Conservation (phyloP, 2,797 vertebrate genomes). For the Psittacula echo region DNA sequence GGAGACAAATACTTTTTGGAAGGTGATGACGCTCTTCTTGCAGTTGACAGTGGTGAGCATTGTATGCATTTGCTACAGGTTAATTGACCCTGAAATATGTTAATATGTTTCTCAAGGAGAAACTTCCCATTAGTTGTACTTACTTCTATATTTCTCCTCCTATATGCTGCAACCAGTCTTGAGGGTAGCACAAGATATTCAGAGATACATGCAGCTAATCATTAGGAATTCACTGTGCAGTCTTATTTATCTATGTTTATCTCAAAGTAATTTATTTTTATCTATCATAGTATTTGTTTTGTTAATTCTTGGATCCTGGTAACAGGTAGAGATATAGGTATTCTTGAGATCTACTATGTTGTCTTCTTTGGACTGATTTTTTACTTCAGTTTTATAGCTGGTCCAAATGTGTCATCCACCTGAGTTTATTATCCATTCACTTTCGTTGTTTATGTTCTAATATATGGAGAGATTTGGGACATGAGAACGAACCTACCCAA, state of each 20-base stretch:
- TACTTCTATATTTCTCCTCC: neutral
- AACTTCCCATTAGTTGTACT: neutral
- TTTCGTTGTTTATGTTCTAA: neutral
- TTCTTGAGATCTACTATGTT: neutral
- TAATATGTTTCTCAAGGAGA: neutral
- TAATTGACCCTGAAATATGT: neutral
- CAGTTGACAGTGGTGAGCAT: neutral
- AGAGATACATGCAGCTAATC: neutral
- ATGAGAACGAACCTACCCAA: neutral
- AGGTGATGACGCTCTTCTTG: neutral
- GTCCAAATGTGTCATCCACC: neutral
- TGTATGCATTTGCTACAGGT: neutral
- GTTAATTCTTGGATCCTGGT: neutral
- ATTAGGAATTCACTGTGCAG: neutral
- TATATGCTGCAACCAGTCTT: neutral
- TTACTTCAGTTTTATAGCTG: neutral
- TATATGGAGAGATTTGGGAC: neutral
- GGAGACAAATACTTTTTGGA: neutral
- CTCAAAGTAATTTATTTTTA: neutral
- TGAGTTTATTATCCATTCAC: neutral
- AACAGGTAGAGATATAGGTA: neutral
- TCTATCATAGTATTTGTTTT: neutral
- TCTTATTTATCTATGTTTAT: neutral
- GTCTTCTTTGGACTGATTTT: neutral
- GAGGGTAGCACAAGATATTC: neutral